Evolutionary conservation across 2,797 vertebrate genomes (phyloP).

Genomic region (Xyrichtys novacula): DNA sequence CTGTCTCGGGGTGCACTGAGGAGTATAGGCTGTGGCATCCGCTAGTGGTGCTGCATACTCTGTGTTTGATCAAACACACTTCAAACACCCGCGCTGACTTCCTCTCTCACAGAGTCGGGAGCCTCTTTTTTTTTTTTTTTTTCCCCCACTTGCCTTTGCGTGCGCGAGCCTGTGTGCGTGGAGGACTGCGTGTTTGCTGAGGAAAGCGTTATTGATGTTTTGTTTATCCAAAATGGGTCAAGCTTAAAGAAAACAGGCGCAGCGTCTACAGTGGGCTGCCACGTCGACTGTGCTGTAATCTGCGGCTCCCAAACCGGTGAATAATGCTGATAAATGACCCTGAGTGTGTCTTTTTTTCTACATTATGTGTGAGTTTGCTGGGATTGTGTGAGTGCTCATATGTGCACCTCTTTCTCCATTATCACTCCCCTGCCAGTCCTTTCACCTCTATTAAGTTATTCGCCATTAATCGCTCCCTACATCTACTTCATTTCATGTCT

Average conservation of each 20-base stretch:
- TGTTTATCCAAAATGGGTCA: constrained; percentile 79
- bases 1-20: constrained; percentile 71
- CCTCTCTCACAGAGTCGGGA: constrained; percentile 51
- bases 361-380: constrained; percentile 2
- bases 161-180: background rate
- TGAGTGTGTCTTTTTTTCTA: constrained; percentile 2
- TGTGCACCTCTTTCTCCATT: constrained; percentile 12
- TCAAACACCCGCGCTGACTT: constrained; percentile 80
- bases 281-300: constrained; percentile 36
- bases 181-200: constrained; percentile 57
- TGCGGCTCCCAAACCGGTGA: constrained; percentile 17
- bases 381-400: background rate
- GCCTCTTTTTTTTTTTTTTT: background rate
- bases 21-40: constrained; percentile 75
- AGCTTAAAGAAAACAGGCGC: constrained; percentile 56
- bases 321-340: constrained; percentile 52
- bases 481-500: constrained; percentile 47
- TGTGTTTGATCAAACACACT: constrained; percentile 83
- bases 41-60: constrained; percentile 77
- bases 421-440: constrained; percentile 36
- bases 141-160: background rate
- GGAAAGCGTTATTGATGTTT: constrained; percentile 68
- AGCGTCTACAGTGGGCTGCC: constrained; percentile 29
- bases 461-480: constrained; percentile 43
- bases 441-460: constrained; percentile 54